phyloP scores from a whole-genome alignment of 2,888 invertebrate species.

The Philereme vetulata region DNA sequence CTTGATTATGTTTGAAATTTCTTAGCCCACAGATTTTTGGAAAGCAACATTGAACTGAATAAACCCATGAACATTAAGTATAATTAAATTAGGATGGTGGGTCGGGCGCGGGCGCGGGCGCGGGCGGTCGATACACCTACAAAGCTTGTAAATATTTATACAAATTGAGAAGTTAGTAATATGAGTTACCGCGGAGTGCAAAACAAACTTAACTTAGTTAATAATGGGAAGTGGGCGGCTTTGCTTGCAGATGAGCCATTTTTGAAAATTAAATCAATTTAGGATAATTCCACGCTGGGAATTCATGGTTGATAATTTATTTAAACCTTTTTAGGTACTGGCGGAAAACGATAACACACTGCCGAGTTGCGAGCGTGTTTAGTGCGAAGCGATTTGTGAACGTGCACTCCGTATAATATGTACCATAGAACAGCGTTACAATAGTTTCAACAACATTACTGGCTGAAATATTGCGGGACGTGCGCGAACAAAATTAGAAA shows the following conservation, averaged over 20 bases:
- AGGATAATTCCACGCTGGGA: background rate
- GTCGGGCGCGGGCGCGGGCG: too few relatives aligned
- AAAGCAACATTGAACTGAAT: background rate
- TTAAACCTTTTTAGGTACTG: background rate
- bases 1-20: too few relatives aligned
- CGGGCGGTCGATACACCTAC: background rate
- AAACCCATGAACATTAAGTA: slow-evolving; percentile 15
- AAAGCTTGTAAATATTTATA: slow-evolving; percentile 17
- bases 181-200: slow-evolving; percentile 3
- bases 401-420: too few relatives aligned
- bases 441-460: too few relatives aligned
- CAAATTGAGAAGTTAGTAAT: slow-evolving; percentile 11
- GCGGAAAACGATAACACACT: too few relatives aligned
- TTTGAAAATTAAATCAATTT: slow-evolving; percentile 5
- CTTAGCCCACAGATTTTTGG: too few relatives aligned
- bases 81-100: slow-evolving; percentile 7
- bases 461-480: too few relatives aligned
- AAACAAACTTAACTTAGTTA: slow-evolving; percentile 16
- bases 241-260: slow-evolving; percentile 11
- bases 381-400: too few relatives aligned
- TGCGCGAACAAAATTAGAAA: too few relatives aligned
- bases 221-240: background rate
- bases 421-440: too few relatives aligned
- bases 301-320: background rate
- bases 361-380: too few relatives aligned